Base-by-base conservation (phyloP, 23 tunicate species). In the Styela plicata region DNA sequence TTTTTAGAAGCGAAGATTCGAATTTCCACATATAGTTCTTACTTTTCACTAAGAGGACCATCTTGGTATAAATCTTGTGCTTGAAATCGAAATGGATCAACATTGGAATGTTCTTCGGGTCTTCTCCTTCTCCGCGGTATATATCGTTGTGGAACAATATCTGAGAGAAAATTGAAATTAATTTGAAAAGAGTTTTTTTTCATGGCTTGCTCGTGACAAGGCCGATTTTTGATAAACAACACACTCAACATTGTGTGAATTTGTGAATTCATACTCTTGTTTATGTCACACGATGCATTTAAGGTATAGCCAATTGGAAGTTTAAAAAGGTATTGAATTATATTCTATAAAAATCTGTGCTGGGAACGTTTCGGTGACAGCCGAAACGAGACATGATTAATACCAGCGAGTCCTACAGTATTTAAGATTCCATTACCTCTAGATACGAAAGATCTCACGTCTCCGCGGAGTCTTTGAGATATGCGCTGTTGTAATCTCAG, bases 51-150 rank as follows among this genome's bases (percentile, higher is more conserved):
- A 0, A 53, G 52, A 27, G 17, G 19, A 19, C 33, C 53, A 44
- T 76, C 53, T 25, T 44, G 52, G 24, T 33, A 76, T 0, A 76
- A 44, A n/a, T 76, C 81, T 1, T 76, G 81, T n/a, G 81, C 81
- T 76, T 76, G 81, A 13, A 76, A 24, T 52, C 81, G 64, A n/a
- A 76, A 76, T 26, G 81, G 81, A 27, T 76, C 81, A 13, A n/a
- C 22, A 7, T 67, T 22, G 30, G 65, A 7, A 36, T 52, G 81
- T 31, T 34, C 77, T 3, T 27, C 37, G 2, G 34, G 36, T 3
- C 24, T 34, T 32, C 77, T 71, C 29, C 77, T 34, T 21, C 77
- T 33, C 35, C 34, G 77, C 2, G 77, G 36, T 3, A 71, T 71
- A 30, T 28, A 71, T 71, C 77, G 5, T 21, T 71, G 77, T 18